These are phyloP conservation scores for Ptychobarbus kaznakovi DNA, from an alignment of 2,797 vertebrate species.

Conservation along the genomic window DNA sequence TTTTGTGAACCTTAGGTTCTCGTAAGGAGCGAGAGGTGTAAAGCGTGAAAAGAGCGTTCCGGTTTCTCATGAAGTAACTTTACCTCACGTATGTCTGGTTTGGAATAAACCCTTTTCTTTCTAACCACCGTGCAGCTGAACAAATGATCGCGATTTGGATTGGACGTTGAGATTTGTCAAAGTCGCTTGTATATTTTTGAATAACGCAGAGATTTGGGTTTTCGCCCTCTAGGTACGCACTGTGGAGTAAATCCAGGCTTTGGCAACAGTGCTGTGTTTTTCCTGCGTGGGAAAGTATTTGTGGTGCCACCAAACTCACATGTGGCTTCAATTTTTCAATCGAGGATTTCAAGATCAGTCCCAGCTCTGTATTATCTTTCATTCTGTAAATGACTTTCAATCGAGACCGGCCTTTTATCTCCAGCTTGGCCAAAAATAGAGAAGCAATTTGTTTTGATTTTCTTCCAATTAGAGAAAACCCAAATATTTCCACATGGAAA, in stretches of 20 bases:
- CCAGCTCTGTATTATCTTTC: constrained; percentile 72
- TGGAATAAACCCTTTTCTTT: constrained; percentile 69
- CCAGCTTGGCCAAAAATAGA: constrained; percentile 70
- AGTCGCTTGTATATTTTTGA: constrained; percentile 15
- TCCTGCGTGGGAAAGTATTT: constrained; percentile 77
- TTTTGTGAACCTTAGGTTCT: constrained; percentile 69
- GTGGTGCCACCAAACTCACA: constrained; percentile 71
- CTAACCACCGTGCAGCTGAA: constrained; percentile 66
- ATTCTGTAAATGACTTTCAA: constrained; percentile 73
- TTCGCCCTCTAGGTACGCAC: constrained; percentile 64
- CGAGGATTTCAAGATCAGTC: constrained; percentile 70
- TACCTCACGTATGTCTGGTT: constrained; percentile 59
- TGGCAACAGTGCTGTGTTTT: constrained; percentile 54
- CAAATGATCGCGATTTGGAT: constrained; percentile 63
- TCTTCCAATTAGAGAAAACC: constrained; percentile 70
- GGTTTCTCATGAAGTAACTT: constrained; percentile 74
- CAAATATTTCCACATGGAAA: constrained; percentile 64
- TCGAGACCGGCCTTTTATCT: constrained; percentile 74
- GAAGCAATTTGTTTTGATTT: constrained; percentile 71
- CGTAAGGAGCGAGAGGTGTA: constrained; percentile 75
- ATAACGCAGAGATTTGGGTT: constrained; percentile 49
- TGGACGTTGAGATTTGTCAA: constrained; percentile 18
- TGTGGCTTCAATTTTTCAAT: constrained; percentile 79
- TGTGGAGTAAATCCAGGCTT: constrained; percentile 67
- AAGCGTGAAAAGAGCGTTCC: constrained; percentile 56